Evolutionary conservation across 2,888 invertebrate genomes (phyloP).

Genomic region (Noctua fimbriata): DNA sequence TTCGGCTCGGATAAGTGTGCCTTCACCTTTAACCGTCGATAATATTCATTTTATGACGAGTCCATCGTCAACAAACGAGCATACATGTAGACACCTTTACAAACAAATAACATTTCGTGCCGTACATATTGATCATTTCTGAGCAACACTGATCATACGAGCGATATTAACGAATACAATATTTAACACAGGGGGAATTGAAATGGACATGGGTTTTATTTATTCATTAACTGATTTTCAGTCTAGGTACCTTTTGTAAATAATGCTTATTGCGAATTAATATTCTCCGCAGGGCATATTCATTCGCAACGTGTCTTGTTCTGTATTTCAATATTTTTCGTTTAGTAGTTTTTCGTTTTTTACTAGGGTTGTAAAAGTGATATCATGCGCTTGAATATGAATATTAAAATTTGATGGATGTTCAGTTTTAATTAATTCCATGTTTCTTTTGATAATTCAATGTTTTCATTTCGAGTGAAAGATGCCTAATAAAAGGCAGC

Average conservation of each 20-base stretch:
- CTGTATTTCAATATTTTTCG: slow-evolving; percentile 11
- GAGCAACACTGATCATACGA: neutral
- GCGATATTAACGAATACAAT: slow-evolving; percentile 37
- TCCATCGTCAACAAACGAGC: neutral
- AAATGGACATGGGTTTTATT: slow-evolving; percentile 29
- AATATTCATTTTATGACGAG: too few relatives aligned
- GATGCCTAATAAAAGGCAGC: neutral
- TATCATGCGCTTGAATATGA: neutral
- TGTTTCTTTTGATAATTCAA: neutral
- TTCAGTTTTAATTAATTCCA: neutral
- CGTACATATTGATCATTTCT: slow-evolving; percentile 4
- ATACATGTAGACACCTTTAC: neutral
- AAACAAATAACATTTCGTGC: neutral
- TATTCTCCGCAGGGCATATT: slow-evolving; percentile 27
- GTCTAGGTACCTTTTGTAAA: slow-evolving; percentile 4
- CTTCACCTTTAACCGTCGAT: too few relatives aligned
- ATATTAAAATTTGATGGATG: too few relatives aligned
- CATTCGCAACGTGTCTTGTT: neutral
- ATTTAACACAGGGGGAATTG: slow-evolving; percentile 33
- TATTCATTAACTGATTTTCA: slow-evolving; percentile 17
- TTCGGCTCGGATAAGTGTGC: too few relatives aligned
- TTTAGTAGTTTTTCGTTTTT: too few relatives aligned
- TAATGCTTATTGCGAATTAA: slow-evolving; percentile 21
- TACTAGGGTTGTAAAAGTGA: neutral
- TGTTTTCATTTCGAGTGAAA: neutral